Evolutionary conservation across 2,113 vertebrate genomes (phyloP).

Genomic region (Oreochromis spilurus): DNA sequence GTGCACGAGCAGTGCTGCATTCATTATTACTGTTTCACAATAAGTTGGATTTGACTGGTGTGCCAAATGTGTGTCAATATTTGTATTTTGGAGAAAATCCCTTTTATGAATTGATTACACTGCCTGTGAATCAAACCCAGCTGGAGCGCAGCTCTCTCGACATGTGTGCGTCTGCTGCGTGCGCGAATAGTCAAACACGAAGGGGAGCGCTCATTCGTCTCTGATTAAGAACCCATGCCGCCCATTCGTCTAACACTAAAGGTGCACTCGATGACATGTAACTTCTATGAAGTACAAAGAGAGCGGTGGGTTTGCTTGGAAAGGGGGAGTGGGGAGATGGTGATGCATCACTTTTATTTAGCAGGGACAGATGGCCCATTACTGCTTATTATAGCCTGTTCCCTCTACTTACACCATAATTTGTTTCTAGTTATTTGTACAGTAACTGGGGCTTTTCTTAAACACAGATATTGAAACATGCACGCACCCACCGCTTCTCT

Average conservation of each 20-base stretch:
- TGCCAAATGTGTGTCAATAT: constrained; percentile 23
- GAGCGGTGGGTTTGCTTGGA: neutral
- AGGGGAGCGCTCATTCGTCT: neutral
- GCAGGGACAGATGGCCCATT: constrained; percentile 53
- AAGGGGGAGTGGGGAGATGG: neutral
- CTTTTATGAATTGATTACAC: constrained; percentile 18
- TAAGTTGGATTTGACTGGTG: neutral
- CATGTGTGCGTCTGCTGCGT: neutral
- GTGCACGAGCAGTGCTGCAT: neutral
- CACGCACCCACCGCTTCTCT: neutral
- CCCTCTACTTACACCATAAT: constrained; percentile 42
- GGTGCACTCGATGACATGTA: constrained; percentile 34
- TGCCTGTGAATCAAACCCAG: constrained; percentile 31
- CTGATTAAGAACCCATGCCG: constrained; percentile 28
- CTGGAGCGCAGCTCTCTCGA: constrained; percentile 1
- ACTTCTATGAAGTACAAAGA: constrained; percentile 58
- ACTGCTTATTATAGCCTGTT: constrained; percentile 47
- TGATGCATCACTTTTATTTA: constrained; percentile 64
- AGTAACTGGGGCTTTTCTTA: constrained; percentile 24
- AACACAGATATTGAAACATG: constrained; percentile 10
- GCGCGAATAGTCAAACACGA: constrained; percentile 1
- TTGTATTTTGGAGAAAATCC: constrained; percentile 22
- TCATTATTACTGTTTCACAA: neutral
- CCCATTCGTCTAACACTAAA: constrained; percentile 24
- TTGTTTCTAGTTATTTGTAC: constrained; percentile 45